Conservation (phyloP, 2,797 vertebrate species). For the Muraenolepis orangiensis region DNA sequence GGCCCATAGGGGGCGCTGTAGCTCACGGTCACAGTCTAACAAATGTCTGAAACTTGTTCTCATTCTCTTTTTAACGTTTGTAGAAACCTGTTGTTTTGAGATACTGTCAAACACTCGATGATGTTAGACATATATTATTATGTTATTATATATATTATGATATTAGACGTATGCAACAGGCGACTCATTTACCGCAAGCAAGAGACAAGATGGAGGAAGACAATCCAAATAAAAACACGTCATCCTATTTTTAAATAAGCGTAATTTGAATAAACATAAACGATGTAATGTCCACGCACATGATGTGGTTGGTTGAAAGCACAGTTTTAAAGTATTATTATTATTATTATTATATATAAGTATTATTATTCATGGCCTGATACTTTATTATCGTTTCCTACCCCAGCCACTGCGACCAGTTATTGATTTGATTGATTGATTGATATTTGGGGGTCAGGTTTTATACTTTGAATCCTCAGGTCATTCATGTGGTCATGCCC, state of each 20-base stretch:
- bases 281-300: neutral
- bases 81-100: neutral
- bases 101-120: neutral
- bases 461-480: neutral
- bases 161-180: neutral
- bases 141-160: too few relatives aligned
- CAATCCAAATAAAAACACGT: neutral
- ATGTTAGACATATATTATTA: too few relatives aligned
- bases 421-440: neutral
- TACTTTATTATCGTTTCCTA: neutral
- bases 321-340: neutral
- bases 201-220: neutral
- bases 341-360: too few relatives aligned
- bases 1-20: too few relatives aligned
- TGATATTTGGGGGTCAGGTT: neutral
- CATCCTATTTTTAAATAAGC: neutral
- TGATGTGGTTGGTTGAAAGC: neutral
- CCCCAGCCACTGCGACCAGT: neutral
- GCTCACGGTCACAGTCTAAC: too few relatives aligned
- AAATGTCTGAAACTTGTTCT: too few relatives aligned
- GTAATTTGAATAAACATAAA: neutral
- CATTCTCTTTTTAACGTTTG: neutral
- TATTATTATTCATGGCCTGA: neutral
- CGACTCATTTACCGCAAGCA: neutral
- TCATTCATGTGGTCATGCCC: conserved; percentile 5